Conservation (phyloP, 2,797 vertebrate genomes). For the Myotis myotis region DNA sequence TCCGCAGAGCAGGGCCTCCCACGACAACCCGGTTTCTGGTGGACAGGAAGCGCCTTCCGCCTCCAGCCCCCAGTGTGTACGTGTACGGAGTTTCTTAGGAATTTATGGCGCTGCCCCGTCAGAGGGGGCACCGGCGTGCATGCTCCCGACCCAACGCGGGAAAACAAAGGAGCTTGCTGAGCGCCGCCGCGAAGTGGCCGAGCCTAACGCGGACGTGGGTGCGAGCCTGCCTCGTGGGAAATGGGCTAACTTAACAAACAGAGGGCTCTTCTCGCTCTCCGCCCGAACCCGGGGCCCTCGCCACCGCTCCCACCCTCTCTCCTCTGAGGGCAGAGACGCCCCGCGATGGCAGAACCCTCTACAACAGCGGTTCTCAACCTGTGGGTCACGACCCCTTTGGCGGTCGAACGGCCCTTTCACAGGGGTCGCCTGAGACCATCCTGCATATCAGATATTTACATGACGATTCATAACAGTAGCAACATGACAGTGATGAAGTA, state of each 20-base stretch:
- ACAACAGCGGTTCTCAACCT: not conserved
- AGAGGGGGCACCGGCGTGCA: not conserved
- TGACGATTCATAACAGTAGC: too few relatives aligned
- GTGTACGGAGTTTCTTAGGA: not conserved
- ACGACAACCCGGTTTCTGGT: not conserved
- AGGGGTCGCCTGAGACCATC: too few relatives aligned
- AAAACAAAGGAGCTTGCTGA: not conserved
- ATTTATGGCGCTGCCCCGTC: not conserved
- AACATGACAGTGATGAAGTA: too few relatives aligned
- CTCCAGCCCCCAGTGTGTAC: not conserved
- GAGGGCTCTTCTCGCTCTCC: not conserved
- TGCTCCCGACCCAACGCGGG: not conserved
- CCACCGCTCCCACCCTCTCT: not conserved
- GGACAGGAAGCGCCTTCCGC: not conserved
- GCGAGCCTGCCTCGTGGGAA: too few relatives aligned
- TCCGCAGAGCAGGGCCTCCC: fast-evolving
- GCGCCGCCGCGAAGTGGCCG: too few relatives aligned
- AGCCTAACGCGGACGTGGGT: too few relatives aligned
- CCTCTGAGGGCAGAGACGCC: not conserved
- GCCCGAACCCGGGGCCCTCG: not conserved
- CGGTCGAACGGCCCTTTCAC: too few relatives aligned
- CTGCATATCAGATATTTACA: too few relatives aligned
- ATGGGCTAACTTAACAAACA: too few relatives aligned
- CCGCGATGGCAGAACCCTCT: not conserved
- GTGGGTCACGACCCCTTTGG: too few relatives aligned